Evolutionary conservation across 1,140 invertebrate genomes (phyloP).

Genomic region (Archivesica marissinica): DNA sequence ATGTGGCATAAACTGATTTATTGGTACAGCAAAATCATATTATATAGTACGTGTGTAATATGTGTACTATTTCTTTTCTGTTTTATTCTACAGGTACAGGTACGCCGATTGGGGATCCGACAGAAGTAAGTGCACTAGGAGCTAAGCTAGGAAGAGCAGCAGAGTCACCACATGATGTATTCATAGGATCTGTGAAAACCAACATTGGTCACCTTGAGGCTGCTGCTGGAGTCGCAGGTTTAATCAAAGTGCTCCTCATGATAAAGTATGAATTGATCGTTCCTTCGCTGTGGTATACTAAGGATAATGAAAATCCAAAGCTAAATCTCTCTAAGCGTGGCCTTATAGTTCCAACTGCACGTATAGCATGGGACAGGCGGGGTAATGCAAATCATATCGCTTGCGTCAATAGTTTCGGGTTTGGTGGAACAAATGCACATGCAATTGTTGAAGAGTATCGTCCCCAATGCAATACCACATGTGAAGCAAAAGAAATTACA

Average conservation of each 20-base stretch:
- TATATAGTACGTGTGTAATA: not conserved
- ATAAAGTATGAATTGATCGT: conserved; percentile 67
- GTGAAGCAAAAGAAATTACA: not conserved
- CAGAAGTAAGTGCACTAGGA: conserved; percentile 62
- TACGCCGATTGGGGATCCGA: conserved; percentile 69
- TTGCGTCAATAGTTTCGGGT: conserved; percentile 72
- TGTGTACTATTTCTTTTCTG: not conserved
- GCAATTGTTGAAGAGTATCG: conserved; percentile 54
- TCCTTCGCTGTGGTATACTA: conserved; percentile 61
- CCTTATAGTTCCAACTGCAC: conserved; percentile 51
- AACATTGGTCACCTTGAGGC: conserved; percentile 88
- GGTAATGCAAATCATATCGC: conserved; percentile 16
- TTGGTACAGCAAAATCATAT: too few species aligned
- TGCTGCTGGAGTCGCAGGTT: conserved; percentile 94
- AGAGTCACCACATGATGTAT: not conserved
- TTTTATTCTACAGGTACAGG: conserved; percentile 64
- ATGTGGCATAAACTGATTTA: too few species aligned
- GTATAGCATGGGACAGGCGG: conserved; percentile 25
- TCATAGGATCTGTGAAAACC: conserved; percentile 70
- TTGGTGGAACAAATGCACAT: conserved; percentile 73
- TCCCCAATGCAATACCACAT: not conserved
- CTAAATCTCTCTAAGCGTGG: conserved; percentile 53
- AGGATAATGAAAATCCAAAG: conserved; percentile 58
- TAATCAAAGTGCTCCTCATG: conserved; percentile 88
- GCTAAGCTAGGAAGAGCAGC: conserved; percentile 29